A percentile compares a stretch with the other conserved stretches of the same genome.
Evolutionary conservation across 2,888 invertebrate species (phyloP).

Genomic region (Parnassius apollo): DNA sequence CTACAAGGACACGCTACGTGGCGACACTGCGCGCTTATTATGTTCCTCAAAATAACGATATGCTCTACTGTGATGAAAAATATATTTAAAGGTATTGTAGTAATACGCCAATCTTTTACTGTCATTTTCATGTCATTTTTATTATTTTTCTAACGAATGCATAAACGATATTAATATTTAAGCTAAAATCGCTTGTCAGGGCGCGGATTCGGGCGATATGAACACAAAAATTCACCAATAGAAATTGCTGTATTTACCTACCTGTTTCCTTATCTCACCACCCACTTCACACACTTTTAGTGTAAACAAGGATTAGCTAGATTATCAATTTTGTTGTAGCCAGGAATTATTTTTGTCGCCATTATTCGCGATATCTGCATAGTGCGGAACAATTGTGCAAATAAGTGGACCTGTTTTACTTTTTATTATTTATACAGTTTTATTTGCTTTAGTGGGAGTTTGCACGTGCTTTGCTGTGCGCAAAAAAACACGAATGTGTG

Average conservation of each 20-base stretch:
- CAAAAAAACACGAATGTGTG: constrained; percentile 22
- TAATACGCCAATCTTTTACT: no score
- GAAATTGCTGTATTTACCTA: constrained; percentile 54
- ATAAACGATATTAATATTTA: constrained; percentile 23
- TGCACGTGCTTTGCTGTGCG: constrained; percentile 44
- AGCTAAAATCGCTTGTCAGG: constrained; percentile 3
- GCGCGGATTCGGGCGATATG: constrained; percentile 38
- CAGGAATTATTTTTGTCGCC: constrained; percentile 57
- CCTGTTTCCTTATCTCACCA: constrained; percentile 63
- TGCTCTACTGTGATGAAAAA: constrained; percentile 1
- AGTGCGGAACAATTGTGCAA: constrained; percentile 69
- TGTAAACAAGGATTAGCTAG: constrained; percentile 72
- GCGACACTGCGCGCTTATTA: background rate
- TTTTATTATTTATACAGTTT: constrained; percentile 47
- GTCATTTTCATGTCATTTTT: no score
- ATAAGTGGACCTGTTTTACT: constrained; percentile 45
- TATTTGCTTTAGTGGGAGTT: constrained; percentile 43
- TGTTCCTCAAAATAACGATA: constrained; percentile 1
- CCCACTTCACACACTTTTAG: constrained; percentile 70
- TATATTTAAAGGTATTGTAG: no score
- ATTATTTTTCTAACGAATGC: background rate
- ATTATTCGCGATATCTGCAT: constrained; percentile 46
- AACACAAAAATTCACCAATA: constrained; percentile 55
- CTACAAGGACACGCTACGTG: background rate
- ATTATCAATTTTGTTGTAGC: constrained; percentile 71